Evolutionary conservation across 2,797 vertebrate species (phyloP), one percentile per base, ranked within the genome.

Genomic region (Oophaga sylvatica): DNA sequence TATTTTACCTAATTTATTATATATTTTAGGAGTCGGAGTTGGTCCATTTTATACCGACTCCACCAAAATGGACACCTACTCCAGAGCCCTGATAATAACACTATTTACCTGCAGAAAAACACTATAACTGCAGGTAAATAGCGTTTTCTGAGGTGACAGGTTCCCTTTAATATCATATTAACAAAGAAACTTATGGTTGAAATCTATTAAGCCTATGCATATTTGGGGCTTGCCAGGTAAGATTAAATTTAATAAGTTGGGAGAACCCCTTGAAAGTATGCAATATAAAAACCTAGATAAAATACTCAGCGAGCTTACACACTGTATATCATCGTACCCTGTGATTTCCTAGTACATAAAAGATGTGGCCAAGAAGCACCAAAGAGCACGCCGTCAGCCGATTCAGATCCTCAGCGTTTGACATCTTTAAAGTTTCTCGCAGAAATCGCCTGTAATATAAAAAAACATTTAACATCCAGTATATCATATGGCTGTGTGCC

Each of bases 361-460:
- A 99, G 91, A 99, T 99, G 90, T 99, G 98, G 29, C 98, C 98
- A 86, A 99, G 95, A 53, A 99, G 96, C 71, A 99, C 98, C 0
- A 99, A 96, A 1, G 98, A 99, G 91, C 98, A 99, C 0, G 98
- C 98, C 0, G 98, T 99, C 83, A 99, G 94, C 57, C 98, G 95
- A 94, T 99, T 99, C 91, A 99, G 94, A 90, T 99, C 98, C 92
- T 99, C 98, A 0, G 98, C 98, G 0, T 99, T 99, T 0, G 98
- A 99, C 98, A 99, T 99, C 94, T 99, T 99, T 92, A 99, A 94
- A 0, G 98, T 99, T 93, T 99, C 98, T 62, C 98, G 95, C 31
- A 99, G 90, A 91, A 99, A 99, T 13, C 98, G 94, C 85, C 98
- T 99, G 79, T 0, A 91, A 87, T 70, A 57, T 29, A 73, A 0